Conservation (phyloP, 2,888 invertebrate genomes). For the Phaedon cochleariae region DNA sequence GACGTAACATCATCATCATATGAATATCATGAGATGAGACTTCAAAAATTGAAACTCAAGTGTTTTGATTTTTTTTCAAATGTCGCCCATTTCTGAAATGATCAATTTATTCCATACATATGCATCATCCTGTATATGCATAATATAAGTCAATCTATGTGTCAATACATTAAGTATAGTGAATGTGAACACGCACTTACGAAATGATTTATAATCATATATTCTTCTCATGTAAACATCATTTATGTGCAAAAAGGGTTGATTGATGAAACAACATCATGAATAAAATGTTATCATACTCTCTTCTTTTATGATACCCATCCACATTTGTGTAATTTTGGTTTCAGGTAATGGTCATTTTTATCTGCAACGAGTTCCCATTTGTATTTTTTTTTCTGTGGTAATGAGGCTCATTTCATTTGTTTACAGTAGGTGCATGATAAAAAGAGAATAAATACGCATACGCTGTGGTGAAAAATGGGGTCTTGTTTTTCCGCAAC, state of each 20-base stretch:
- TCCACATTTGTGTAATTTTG: background rate
- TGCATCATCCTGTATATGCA: no score
- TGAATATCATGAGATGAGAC: no score
- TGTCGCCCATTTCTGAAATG: no score
- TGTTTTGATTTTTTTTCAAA: no score
- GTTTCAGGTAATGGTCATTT: background rate
- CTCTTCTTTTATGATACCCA: background rate
- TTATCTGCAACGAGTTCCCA: background rate
- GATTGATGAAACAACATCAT: background rate
- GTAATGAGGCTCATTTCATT: slow-evolving; percentile 1
- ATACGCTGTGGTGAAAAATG: background rate
- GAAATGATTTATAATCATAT: no score
- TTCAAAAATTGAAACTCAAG: no score
- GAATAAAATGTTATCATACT: background rate
- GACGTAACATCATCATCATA: no score
- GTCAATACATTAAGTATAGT: no score
- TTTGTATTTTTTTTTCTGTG: background rate
- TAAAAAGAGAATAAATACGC: slow-evolving; percentile 2
- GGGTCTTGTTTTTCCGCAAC: background rate
- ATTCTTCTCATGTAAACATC: background rate
- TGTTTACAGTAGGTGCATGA: background rate
- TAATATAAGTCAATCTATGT: no score
- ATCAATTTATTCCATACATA: no score
- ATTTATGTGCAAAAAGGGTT: background rate
- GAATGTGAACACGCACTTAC: no score